Evolutionary conservation across 2,888 invertebrate species (phyloP).

Genomic region (Rotaria magnacalcarata): DNA sequence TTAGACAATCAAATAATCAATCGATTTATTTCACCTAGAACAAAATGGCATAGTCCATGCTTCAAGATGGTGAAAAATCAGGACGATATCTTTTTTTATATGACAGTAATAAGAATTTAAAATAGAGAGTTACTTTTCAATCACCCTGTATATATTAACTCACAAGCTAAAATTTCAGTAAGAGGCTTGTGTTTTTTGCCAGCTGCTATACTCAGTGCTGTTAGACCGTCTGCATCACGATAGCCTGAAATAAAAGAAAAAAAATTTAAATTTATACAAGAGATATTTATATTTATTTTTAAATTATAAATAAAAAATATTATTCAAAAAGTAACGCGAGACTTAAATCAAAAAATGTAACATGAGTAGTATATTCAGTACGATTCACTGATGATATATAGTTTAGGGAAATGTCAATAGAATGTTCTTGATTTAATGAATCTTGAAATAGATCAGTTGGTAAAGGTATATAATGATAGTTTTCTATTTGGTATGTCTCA

Average conservation of each 20-base stretch:
- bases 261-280: too few species aligned
- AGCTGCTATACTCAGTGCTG: constrained; percentile 46
- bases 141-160: neutral
- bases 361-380: too few species aligned
- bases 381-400: neutral
- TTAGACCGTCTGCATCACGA: constrained; percentile 45
- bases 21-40: too few species aligned
- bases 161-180: constrained; percentile 43
- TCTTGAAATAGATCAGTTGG: neutral
- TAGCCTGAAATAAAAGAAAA: neutral
- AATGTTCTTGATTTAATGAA: neutral
- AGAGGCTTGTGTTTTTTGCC: constrained; percentile 46
- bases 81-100: too few species aligned
- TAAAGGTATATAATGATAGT: neutral
- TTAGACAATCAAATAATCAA: too few species aligned
- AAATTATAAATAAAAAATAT: neutral
- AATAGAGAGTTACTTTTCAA: too few species aligned
- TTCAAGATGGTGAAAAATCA: too few species aligned
- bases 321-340: neutral
- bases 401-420: neutral
- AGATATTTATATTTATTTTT: too few species aligned
- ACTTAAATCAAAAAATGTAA: too few species aligned
- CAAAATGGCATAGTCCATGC: too few species aligned
- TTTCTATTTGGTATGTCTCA: too few species aligned
- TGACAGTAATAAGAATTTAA: too few species aligned